phyloP scores from a whole-genome alignment of 2,888 invertebrate species.

The Luperina nickerlii region DNA sequence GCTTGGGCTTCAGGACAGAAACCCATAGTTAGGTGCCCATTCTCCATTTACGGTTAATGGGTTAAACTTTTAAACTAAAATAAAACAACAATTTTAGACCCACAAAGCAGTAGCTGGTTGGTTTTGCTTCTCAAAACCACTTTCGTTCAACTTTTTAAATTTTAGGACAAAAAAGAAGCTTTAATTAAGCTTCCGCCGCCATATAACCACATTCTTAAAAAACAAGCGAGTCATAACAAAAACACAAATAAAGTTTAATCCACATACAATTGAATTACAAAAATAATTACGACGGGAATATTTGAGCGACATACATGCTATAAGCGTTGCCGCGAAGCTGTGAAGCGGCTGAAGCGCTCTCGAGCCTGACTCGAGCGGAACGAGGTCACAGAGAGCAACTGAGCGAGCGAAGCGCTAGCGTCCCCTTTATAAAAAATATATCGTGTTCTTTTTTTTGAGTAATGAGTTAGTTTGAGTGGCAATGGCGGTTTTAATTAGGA shows the following conservation, averaged over 20 bases:
- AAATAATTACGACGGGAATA: constrained; percentile 63
- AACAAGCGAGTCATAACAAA: background rate
- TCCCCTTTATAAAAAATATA: constrained; percentile 50
- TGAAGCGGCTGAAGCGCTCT: constrained; percentile 66
- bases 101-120: background rate
- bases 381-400: constrained; percentile 67
- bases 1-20: background rate
- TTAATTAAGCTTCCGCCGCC: background rate
- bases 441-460: constrained; percentile 58
- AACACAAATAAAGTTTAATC: constrained; percentile 31
- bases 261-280: constrained; percentile 58
- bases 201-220: background rate
- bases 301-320: constrained; percentile 65
- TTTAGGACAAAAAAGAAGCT: background rate
- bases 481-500: constrained; percentile 56
- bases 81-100: background rate
- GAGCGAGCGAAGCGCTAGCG: constrained; percentile 60
- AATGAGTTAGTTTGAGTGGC: constrained; percentile 63
- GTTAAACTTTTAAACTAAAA: background rate
- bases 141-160: background rate
- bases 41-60: background rate
- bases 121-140: background rate
- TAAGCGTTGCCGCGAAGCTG: constrained; percentile 62
- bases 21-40: background rate
- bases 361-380: constrained; percentile 65